These are phyloP conservation scores for Maniola jurtina DNA, from an alignment of 1,140 invertebrate species.

Conservation along the genomic window DNA sequence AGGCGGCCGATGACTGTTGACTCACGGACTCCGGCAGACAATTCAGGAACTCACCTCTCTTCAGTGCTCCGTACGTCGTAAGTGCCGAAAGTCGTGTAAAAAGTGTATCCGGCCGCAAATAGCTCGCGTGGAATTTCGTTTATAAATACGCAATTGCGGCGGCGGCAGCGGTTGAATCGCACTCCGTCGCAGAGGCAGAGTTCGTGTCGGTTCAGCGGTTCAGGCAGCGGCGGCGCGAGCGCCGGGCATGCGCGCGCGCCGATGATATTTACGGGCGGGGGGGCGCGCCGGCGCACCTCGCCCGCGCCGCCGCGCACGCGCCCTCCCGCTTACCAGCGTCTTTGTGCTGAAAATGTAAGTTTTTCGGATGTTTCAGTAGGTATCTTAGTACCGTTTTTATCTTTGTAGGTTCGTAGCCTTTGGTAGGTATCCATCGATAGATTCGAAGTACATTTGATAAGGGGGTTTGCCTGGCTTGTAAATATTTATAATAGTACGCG, in stretches of 20 bases:
- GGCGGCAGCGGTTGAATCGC: constrained; percentile 24
- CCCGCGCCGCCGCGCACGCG: constrained; percentile 50
- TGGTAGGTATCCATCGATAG: too few relatives aligned
- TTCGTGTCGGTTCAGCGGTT: background rate
- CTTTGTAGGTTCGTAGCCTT: too few relatives aligned
- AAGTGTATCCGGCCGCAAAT: constrained; percentile 72
- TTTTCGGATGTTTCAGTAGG: background rate
- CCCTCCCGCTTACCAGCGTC: constrained; percentile 54
- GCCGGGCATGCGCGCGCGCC: constrained; percentile 46
- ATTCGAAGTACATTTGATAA: too few relatives aligned
- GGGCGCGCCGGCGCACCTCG: constrained; percentile 60
- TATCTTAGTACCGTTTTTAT: background rate
- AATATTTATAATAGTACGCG: too few relatives aligned
- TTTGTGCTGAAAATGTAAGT: constrained; percentile 60
- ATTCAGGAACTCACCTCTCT: constrained; percentile 56
- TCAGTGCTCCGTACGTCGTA: constrained; percentile 74
- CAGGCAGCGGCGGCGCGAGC: constrained; percentile 16
- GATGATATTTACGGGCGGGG: constrained; percentile 73
- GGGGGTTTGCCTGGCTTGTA: too few relatives aligned
- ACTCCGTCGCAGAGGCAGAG: constrained; percentile 22
- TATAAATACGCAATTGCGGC: constrained; percentile 68
- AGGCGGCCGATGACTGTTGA: constrained; percentile 46
- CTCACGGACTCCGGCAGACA: constrained; percentile 63
- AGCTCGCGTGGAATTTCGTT: constrained; percentile 68
- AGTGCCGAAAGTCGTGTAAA: constrained; percentile 77